A percentile compares a stretch with the other conserved stretches of the same genome.
phyloP scores from a whole-genome alignment of 2,797 vertebrate genomes.

The Pygocentrus nattereri region DNA sequence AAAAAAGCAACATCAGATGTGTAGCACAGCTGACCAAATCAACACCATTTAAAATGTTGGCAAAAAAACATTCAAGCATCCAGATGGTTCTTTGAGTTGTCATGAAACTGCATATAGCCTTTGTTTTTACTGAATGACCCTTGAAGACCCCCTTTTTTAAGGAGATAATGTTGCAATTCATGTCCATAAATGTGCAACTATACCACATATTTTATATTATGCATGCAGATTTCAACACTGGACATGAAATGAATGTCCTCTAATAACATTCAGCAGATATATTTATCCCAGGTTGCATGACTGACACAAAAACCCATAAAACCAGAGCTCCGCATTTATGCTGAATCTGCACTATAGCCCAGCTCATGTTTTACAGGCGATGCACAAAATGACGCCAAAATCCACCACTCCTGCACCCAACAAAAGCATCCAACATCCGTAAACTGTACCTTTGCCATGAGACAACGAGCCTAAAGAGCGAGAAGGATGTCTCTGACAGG shows the following conservation, averaged over 20 bases:
- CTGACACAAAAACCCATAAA: constrained; percentile 53
- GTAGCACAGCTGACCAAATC: constrained; percentile 25
- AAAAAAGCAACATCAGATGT: constrained; percentile 33
- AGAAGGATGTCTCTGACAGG: constrained; percentile 25
- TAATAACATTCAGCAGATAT: constrained; percentile 20
- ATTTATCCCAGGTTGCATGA: constrained; percentile 30
- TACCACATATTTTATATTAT: background rate
- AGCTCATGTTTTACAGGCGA: constrained; percentile 54
- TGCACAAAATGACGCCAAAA: constrained; percentile 59
- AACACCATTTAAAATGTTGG: constrained; percentile 36
- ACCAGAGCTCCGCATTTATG: constrained; percentile 48
- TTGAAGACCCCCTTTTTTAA: background rate
- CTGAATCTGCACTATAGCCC: constrained; percentile 32
- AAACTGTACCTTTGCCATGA: constrained; percentile 50
- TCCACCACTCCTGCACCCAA: constrained; percentile 35
- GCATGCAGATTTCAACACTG: background rate
- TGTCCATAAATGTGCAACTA: constrained; percentile 5
- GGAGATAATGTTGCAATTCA: background rate
- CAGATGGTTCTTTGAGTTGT: too few relatives aligned
- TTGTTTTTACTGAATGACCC: too few relatives aligned
- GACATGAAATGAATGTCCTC: background rate
- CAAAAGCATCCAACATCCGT: constrained; percentile 42
- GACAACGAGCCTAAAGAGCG: constrained; percentile 37
- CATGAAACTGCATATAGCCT: too few relatives aligned
- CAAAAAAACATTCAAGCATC: too few relatives aligned